Evolutionary conservation across 2,113 vertebrate species (phyloP).

Genomic region (Pavo muticus): DNA sequence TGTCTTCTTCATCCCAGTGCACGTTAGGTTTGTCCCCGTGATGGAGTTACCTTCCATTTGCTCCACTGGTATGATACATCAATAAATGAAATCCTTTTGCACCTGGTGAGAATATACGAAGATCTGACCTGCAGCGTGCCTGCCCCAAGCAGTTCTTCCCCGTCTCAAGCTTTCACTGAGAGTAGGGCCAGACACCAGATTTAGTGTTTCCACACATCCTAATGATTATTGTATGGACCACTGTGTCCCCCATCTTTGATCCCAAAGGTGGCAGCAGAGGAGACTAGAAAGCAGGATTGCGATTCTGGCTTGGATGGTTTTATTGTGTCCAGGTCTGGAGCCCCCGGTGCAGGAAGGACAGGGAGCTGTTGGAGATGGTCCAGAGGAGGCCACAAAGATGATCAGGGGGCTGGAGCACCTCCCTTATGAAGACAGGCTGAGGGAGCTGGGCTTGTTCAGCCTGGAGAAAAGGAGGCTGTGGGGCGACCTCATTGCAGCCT

Average conservation of each 20-base stretch:
- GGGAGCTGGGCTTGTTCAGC: too few relatives aligned
- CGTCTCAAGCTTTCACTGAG: neutral
- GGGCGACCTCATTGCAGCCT: too few relatives aligned
- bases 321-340: too few relatives aligned
- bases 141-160: neutral
- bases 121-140: neutral
- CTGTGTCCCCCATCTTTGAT: neutral
- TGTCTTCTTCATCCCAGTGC: rapidly evolving
- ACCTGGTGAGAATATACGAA: neutral
- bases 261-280: neutral
- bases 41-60: neutral
- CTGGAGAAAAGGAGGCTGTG: too few relatives aligned
- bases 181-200: neutral
- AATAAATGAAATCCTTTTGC: neutral
- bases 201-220: neutral
- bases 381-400: too few relatives aligned
- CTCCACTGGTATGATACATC: neutral
- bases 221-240: rapidly evolving
- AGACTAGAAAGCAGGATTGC: neutral
- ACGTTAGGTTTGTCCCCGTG: rapidly evolving
- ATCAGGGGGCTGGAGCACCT: too few relatives aligned
- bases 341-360: too few relatives aligned
- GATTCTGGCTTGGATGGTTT: too few relatives aligned
- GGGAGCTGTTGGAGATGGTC: too few relatives aligned
- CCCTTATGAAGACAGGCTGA: too few relatives aligned